Evolutionary conservation across 2,797 vertebrate species (phyloP), one percentile per base, ranked within the genome.

Genomic region (Poeciliopsis turneri): DNA sequence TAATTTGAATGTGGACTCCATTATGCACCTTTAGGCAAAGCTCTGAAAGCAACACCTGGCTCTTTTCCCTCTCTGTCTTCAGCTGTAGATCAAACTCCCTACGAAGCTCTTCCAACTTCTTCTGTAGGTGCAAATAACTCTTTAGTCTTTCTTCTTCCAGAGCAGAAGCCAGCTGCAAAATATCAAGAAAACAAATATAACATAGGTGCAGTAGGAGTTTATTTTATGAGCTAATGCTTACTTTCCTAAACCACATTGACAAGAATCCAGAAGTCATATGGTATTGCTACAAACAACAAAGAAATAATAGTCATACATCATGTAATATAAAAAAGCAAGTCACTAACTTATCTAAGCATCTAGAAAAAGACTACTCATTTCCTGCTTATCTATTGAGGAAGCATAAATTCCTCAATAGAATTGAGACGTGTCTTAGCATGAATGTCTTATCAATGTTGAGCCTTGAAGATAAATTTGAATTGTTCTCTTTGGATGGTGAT

Each of bases 41-140:
- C 79, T 93, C 92, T 30, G 95, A 79, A 76, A 96, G 88, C 43
- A 97, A 72, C 23, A 95, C 91, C 78, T 95, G 94, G 74, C 94
- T 95, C 33, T 96, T 97, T 84, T 96, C 94, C 64, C 90, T 96
- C 79, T 97, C 95, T 33, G 92, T 91, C 28, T 93, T 92, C 64
- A 96, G 84, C 53, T 96, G 93, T 74, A 95, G 82, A 39, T 92
- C 93, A 15, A 89, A 89, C 81, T 97, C 95, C 82, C 94, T 89
- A 82, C 79, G 91, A 80, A 96, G 84, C 73, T 91, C 90, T 61
- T 94, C 92, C 47, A 93, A 90, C 46, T 91, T 93, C 49, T 96
- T 90, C 61, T 90, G 92, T 71, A 92, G 85, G 61, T 92, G 91
- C 84, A 83, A 74, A 61, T 83, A 84, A 90, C 94, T 94, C 53